Conservation (phyloP, 2,113 vertebrate species). For the Aspidoscelis tigris region DNA sequence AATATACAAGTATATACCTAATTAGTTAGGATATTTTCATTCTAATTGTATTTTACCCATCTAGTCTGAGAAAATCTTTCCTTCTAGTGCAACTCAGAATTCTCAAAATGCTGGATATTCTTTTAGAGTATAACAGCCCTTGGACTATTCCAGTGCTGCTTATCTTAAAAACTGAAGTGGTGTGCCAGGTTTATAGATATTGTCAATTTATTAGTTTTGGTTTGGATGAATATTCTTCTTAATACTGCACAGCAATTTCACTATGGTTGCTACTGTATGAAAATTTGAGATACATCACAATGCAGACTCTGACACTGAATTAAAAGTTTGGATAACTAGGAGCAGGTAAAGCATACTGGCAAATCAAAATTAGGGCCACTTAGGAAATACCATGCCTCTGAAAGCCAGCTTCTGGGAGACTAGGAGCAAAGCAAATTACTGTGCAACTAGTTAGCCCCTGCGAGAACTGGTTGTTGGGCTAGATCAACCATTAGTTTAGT, state of each 20-base stretch:
- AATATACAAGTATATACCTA: constrained; percentile 1
- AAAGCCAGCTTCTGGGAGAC: no score
- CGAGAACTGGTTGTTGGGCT: no score
- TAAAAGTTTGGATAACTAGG: background rate
- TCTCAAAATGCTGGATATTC: background rate
- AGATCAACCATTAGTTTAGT: no score
- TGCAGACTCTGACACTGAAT: background rate
- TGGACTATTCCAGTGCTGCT: background rate
- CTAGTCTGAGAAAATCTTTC: background rate
- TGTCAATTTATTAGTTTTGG: background rate
- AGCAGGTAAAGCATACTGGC: background rate
- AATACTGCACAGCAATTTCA: background rate
- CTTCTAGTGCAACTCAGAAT: background rate
- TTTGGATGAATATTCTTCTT: background rate
- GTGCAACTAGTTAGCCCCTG: no score
- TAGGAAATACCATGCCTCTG: no score
- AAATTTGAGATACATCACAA: background rate
- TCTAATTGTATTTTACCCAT: background rate
- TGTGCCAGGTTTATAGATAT: background rate
- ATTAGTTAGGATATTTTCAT: constrained; percentile 27
- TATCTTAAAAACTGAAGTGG: background rate
- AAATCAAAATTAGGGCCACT: background rate
- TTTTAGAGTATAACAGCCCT: background rate
- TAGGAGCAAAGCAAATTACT: no score
- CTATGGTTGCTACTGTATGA: background rate